Percentiles rank a stretch among this genome's conserved stretches.
Conservation (phyloP, 2,888 invertebrate species). For the Tipula unca region DNA sequence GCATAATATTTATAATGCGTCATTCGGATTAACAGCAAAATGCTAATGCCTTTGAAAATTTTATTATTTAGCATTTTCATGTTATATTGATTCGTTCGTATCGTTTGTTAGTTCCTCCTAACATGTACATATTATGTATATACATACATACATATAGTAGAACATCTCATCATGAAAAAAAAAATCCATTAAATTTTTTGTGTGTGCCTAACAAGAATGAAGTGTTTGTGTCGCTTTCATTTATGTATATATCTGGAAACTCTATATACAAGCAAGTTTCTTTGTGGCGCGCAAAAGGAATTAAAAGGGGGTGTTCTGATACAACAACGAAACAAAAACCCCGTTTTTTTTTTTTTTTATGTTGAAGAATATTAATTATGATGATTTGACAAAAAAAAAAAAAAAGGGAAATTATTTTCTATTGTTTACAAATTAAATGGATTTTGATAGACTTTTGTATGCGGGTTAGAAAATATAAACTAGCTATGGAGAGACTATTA, state of each 20-base stretch:
- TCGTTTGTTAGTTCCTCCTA: neutral
- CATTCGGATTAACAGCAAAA: constrained; percentile 14
- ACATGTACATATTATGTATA: neutral
- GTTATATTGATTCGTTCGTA: constrained; percentile 9
- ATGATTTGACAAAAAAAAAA: constrained; percentile 1
- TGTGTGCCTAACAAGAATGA: constrained; percentile 8
- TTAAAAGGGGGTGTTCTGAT: neutral
- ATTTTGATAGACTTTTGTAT: neutral
- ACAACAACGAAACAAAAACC: constrained; percentile 8
- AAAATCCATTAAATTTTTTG: constrained; percentile 2
- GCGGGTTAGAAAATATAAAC: neutral
- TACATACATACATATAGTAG: neutral
- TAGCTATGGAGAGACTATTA: neutral
- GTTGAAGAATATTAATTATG: neutral
- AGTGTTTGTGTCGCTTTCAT: constrained; percentile 8
- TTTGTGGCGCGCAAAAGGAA: neutral
- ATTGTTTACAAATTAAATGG: constrained; percentile 8
- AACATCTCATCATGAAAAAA: neutral
- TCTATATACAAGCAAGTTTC: neutral
- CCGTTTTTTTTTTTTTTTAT: neutral
- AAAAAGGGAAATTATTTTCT: constrained; percentile 2
- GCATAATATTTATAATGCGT: neutral
- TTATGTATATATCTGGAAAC: neutral
- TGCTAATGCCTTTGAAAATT: neutral
- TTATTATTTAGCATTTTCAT: constrained; percentile 4